Conservation (phyloP, 2,113 vertebrate genomes). For the Calypte anna region DNA sequence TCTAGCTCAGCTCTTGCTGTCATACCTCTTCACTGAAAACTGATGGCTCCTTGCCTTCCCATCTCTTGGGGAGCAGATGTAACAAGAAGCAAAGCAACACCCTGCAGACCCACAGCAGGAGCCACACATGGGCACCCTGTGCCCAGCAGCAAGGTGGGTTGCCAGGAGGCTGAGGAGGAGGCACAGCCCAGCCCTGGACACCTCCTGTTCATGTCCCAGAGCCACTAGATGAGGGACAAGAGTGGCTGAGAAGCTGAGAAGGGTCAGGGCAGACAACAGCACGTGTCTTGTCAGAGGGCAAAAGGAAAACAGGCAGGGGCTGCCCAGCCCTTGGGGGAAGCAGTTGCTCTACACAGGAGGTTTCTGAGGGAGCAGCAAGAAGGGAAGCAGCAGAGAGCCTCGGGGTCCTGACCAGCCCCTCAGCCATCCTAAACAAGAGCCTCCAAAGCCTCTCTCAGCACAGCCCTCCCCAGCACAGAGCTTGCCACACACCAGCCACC, state of each 20-base stretch:
- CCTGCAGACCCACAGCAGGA: background rate
- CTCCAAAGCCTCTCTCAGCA: background rate
- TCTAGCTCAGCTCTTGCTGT: background rate
- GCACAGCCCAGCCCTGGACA: background rate
- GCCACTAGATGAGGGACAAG: rapidly evolving
- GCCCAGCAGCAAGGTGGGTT: background rate
- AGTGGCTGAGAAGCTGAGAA: rapidly evolving
- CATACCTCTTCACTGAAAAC: background rate
- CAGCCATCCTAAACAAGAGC: background rate
- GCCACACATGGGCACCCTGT: rapidly evolving
- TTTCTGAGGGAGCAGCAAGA: background rate
- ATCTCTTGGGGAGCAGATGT: too few relatives aligned
- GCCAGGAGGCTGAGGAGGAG: background rate
- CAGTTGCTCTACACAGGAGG: rapidly evolving
- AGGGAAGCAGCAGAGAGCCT: background rate
- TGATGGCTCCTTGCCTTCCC: background rate
- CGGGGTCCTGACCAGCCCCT: background rate
- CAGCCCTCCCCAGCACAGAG: too few relatives aligned
- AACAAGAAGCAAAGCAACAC: background rate
- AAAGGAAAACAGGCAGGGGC: background rate
- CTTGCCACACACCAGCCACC: too few relatives aligned
- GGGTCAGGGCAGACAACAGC: background rate
- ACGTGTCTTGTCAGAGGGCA: rapidly evolving
- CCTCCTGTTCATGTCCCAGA: rapidly evolving
- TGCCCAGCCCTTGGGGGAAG: background rate